phyloP scores from a whole-genome alignment of 1,140 invertebrate species.

The Marisa cornuarietis region DNA sequence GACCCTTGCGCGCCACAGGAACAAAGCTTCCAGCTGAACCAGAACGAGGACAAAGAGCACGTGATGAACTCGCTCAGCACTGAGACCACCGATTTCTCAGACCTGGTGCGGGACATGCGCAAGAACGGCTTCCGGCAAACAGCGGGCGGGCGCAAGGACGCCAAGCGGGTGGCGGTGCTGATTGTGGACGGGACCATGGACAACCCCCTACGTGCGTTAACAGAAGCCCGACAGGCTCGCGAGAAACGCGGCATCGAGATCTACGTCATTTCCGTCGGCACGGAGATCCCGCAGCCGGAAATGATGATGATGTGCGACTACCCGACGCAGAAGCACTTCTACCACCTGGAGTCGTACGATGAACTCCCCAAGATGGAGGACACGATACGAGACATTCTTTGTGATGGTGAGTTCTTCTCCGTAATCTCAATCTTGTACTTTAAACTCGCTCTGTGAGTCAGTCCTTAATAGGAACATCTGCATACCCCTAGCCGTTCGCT shows the following conservation, averaged over 20 bases:
- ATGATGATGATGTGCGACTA: constrained; percentile 49
- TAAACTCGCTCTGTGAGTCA: not conserved
- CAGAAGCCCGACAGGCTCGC: constrained; percentile 55
- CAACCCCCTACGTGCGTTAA: constrained; percentile 43
- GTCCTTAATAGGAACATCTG: not conserved
- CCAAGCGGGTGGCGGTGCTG: constrained; percentile 50
- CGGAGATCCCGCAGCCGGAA: constrained; percentile 38
- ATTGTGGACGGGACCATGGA: constrained; percentile 50
- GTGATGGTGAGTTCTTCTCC: constrained; percentile 45
- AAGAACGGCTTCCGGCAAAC: constrained; percentile 33
- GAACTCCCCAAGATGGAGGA: constrained; percentile 37
- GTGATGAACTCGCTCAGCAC: constrained; percentile 29
- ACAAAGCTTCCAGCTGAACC: constrained; percentile 37
- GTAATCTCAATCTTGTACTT: not conserved
- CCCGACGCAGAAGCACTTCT: constrained; percentile 46
- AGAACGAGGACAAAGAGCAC: constrained; percentile 25
- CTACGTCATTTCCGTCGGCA: constrained; percentile 49
- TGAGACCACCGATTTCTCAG: constrained; percentile 39
- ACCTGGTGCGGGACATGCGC: constrained; percentile 43
- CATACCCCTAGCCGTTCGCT: not conserved
- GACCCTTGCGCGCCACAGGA: constrained; percentile 30
- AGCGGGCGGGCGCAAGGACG: constrained; percentile 43
- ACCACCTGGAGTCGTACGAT: constrained; percentile 46
- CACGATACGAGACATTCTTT: constrained; percentile 43
- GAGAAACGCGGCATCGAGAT: constrained; percentile 50